Percentiles rank a stretch among this genome's conserved stretches.
Conservation (phyloP, 2,888 invertebrate species). For the Himalopsyche japonica region DNA sequence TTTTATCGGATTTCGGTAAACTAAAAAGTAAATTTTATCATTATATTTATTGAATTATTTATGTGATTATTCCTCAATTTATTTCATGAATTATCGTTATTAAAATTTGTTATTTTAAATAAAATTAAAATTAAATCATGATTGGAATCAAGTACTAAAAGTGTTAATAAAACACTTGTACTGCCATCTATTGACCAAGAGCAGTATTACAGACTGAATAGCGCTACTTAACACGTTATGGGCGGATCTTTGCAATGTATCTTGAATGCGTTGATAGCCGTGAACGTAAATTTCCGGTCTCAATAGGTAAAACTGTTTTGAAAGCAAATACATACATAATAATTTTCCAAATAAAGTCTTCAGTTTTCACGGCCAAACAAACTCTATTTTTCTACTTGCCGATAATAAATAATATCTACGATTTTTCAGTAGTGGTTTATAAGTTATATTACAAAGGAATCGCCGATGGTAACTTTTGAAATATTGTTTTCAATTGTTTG, state of each 20-base stretch:
- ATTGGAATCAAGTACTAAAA: not conserved
- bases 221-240: slow-evolving; percentile 9
- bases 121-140: not conserved
- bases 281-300: not conserved
- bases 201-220: slow-evolving; percentile 19
- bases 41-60: too few relatives aligned
- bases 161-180: not conserved
- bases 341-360: not conserved
- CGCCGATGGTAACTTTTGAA: too few relatives aligned
- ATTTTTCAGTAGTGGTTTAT: too few relatives aligned
- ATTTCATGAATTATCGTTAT: not conserved
- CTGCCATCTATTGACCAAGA: slow-evolving; percentile 24
- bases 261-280: not conserved
- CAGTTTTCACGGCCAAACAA: not conserved
- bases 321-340: not conserved
- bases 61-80: too few relatives aligned
- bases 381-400: too few relatives aligned
- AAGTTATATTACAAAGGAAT: too few relatives aligned
- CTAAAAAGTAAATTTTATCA: too few relatives aligned
- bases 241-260: slow-evolving; percentile 8
- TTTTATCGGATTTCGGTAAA: too few relatives aligned
- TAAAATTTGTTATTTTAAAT: not conserved
- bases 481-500: too few relatives aligned
- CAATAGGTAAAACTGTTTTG: not conserved
- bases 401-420: too few relatives aligned